Evolutionary conservation across 2,888 invertebrate species (phyloP).

Genomic region (Latheticus oryzae): DNA sequence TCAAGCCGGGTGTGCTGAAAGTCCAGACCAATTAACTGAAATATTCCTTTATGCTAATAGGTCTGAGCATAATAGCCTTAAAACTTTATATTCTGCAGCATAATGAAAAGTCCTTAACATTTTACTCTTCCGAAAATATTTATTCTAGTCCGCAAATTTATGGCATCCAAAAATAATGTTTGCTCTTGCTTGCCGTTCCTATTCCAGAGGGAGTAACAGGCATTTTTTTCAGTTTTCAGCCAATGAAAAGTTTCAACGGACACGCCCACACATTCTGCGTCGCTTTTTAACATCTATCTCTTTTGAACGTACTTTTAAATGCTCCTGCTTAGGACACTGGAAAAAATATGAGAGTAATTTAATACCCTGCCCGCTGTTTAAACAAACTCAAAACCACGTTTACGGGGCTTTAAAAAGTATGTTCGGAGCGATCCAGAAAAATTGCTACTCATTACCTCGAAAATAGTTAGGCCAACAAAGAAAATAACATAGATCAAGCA

Average conservation of each 20-base stretch:
- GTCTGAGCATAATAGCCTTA: conserved; percentile 65
- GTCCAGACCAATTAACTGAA: conserved; percentile 64
- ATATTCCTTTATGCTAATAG: conserved; percentile 66
- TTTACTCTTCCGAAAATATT: conserved; percentile 67
- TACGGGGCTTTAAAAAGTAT: conserved; percentile 54
- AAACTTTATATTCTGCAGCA: conserved; percentile 65
- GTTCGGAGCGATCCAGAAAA: conserved; percentile 55
- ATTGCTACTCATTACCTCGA: conserved; percentile 55
- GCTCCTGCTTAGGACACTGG: conserved; percentile 61
- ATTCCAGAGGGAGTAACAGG: conserved; percentile 61
- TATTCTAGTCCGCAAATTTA: conserved; percentile 67
- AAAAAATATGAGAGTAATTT: conserved; percentile 65
- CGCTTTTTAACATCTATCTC: conserved; percentile 59
- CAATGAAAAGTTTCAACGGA: conserved; percentile 63
- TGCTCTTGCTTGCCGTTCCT: conserved; percentile 61
- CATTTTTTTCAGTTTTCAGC: conserved; percentile 64
- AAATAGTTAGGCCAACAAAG: conserved; percentile 54
- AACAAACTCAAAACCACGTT: conserved; percentile 63
- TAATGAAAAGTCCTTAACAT: conserved; percentile 67
- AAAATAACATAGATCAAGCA: conserved; percentile 38
- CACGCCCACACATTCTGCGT: conserved; percentile 60
- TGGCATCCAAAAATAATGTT: conserved; percentile 67
- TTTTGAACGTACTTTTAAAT: conserved; percentile 55
- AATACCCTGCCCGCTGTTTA: conserved; percentile 63
- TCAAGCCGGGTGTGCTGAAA: conserved; percentile 54